Percentiles rank a stretch among this genome's conserved stretches.
Conservation (phyloP, 2,113 vertebrate genomes). For the Uria aalge region DNA sequence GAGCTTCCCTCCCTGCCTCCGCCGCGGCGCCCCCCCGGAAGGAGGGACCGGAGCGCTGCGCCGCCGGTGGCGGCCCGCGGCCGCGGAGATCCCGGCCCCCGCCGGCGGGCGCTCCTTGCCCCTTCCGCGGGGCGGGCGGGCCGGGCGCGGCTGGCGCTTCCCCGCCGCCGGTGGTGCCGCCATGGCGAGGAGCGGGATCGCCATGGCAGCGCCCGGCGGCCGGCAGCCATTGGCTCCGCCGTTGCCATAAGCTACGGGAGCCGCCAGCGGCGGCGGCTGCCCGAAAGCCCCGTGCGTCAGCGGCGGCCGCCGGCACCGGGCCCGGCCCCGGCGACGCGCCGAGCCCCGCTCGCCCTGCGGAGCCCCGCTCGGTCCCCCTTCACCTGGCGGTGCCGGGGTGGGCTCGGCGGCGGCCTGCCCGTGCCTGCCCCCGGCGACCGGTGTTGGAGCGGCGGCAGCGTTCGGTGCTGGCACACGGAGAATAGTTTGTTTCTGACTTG, state of each 20-base stretch:
- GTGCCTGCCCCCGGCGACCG: too few species aligned
- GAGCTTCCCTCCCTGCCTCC: not conserved
- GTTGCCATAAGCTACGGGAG: slow-evolving; percentile 86
- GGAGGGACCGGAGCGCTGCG: not conserved
- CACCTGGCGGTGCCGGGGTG: rapidly evolving
- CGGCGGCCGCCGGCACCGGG: not conserved
- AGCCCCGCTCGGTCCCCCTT: not conserved
- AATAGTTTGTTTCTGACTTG: not conserved
- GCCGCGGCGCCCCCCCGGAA: not conserved
- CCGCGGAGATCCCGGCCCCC: not conserved
- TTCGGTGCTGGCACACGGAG: rapidly evolving
- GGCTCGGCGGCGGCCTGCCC: not conserved
- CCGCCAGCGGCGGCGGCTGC: slow-evolving; percentile 52
- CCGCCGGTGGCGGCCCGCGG: not conserved
- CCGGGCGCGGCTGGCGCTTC: not conserved
- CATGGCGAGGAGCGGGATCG: slow-evolving; percentile 72
- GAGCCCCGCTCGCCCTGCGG: not conserved
- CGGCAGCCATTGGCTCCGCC: slow-evolving; percentile 77
- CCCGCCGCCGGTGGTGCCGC: slow-evolving; percentile 1
- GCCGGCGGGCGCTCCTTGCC: not conserved
- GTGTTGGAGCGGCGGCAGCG: not conserved
- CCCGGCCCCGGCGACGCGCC: not conserved
- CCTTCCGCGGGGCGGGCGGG: too few species aligned
- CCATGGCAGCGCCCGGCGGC: slow-evolving; percentile 80
- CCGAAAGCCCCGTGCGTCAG: not conserved